phyloP scores from a whole-genome alignment of 2,113 vertebrate genomes.

The human region DNA sequence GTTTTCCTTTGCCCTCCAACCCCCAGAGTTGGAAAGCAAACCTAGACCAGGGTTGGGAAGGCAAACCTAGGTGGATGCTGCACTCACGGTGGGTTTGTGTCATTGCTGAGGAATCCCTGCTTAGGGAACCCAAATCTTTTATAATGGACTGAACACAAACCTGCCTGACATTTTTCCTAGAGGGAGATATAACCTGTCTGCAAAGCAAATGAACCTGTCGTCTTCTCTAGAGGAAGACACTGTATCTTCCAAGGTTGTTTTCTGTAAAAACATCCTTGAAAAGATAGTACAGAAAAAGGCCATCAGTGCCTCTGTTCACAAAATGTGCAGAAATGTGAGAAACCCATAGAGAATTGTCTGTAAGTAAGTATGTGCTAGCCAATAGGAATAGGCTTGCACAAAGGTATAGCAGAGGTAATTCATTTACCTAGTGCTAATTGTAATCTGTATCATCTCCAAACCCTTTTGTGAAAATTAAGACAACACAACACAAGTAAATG shows the following conservation, averaged over 20 bases:
- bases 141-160: constrained; percentile 7
- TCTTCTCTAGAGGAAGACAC: background rate
- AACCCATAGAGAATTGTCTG: constrained; percentile 7
- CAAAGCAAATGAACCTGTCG: background rate
- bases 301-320: background rate
- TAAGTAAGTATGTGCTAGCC: background rate
- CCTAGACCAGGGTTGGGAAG: too few species aligned
- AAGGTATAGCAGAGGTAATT: background rate
- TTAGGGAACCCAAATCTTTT: constrained; percentile 31
- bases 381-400: background rate
- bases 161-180: background rate
- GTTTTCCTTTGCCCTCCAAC: background rate
- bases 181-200: background rate
- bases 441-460: constrained; percentile 23
- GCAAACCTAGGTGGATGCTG: background rate
- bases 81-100: background rate
- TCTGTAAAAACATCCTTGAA: constrained; percentile 21
- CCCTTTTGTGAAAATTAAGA: constrained; percentile 35
- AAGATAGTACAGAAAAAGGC: background rate
- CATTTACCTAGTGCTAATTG: constrained; percentile 26
- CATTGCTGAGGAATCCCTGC: background rate
- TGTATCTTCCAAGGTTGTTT: background rate
- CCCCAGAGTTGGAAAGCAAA: background rate
- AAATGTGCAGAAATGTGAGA: background rate
- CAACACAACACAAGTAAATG: background rate